Base-by-base conservation (phyloP, 1,140 invertebrate species). In the Globodera rostochiensis region DNA sequence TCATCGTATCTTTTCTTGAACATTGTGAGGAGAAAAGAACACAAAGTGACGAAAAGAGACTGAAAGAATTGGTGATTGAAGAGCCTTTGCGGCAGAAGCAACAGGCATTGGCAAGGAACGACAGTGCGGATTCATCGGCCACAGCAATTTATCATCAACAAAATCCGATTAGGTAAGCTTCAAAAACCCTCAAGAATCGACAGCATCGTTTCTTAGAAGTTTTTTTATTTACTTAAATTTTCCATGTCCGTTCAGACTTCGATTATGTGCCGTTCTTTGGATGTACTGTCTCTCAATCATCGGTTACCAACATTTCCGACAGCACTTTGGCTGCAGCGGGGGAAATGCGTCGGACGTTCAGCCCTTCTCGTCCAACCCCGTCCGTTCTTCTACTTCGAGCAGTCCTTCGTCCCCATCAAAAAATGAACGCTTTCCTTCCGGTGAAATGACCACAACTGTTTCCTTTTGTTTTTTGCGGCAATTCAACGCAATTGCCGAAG, bases 401-500 rank as follows among this genome's bases (percentile, higher is more conserved):
- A 71, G 36, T 71, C 46, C 69, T 25, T 19, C 69, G 7, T 71
- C 21, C 36, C 69, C 69, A 11, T 71, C 69, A 71, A 71, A 71
- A 71, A 71, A n/a, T 47, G 69, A 71, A 36, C 69, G 36, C 25
- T 9, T 71, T 36, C 9, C 19, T 64, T n/a, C 69, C 25, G 36
- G 0, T 45, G 46, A 71, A 47, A 71, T 71, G 69, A 47, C 69
- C 69, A 1, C 69, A 45, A 71, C 19, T 71, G 13, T 71, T 5
- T 71, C 25, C 7, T 6, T 45, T 36, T 71, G 69, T 19, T 45
- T 45, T 71, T 36, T 71, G 25, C 36, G 36, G 1, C 69, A 71
- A 71, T 71, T 71, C n/a, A 47, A 71, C 11, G 69, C 69, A 47
- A 71, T 71, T 45, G 25, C 69, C 25, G n/a, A 64, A 64, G 13